These are phyloP conservation scores for Gallinago nigripennis DNA, from an alignment of 2,797 vertebrate genomes.

Conservation along the genomic window DNA sequence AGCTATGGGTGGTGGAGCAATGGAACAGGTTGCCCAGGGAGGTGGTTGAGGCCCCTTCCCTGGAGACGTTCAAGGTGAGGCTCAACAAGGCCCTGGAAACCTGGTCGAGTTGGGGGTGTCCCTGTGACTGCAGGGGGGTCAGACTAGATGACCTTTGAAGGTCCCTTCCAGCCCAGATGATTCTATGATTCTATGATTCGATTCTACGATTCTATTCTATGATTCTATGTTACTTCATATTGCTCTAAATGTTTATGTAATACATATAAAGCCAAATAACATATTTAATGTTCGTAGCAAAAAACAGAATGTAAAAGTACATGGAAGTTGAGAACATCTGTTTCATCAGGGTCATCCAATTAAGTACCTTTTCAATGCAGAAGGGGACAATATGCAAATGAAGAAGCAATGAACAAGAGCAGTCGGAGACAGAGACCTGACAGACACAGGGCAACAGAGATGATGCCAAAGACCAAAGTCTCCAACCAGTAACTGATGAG, in stretches of 20 bases:
- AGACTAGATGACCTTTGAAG: too few species aligned
- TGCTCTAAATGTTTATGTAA: neutral
- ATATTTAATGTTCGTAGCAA: neutral
- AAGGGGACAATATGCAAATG: neutral
- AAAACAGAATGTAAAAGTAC: neutral
- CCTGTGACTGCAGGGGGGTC: too few species aligned
- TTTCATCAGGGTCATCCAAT: neutral
- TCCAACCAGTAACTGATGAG: neutral
- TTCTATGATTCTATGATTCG: too few species aligned
- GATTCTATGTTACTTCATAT: neutral
- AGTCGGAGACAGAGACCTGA: accelerated
- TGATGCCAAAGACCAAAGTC: neutral
- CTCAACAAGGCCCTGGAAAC: too few species aligned
- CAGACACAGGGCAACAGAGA: neutral
- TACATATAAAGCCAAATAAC: neutral
- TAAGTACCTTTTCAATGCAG: neutral
- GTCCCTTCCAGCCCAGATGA: too few species aligned
- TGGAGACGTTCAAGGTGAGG: too few species aligned
- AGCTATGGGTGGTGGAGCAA: too few species aligned
- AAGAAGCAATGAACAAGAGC: neutral
- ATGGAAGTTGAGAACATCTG: neutral
- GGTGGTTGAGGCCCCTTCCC: too few species aligned
- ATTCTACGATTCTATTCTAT: too few species aligned
- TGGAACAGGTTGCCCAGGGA: too few species aligned
- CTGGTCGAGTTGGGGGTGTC: too few species aligned